A percentile compares a stretch with the other conserved stretches of the same genome.
Evolutionary conservation across 2,797 vertebrate species (phyloP).

Genomic region (Sebastes paucispinis): DNA sequence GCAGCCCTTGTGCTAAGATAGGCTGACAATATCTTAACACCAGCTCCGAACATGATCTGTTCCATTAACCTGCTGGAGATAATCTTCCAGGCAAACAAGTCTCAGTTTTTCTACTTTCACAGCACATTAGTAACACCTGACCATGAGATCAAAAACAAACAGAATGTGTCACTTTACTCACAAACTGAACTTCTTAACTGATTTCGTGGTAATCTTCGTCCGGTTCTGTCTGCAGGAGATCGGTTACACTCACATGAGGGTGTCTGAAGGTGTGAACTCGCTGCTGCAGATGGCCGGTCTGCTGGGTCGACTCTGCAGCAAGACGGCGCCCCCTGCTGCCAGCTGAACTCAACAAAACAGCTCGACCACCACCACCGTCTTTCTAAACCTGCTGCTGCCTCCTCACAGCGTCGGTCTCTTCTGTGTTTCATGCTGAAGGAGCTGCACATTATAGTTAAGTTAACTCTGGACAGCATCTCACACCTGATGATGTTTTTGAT

Average conservation of each 20-base stretch:
- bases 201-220: neutral
- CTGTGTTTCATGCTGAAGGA: neutral
- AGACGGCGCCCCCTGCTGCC: conserved; percentile 83
- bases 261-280: conserved; percentile 93
- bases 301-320: conserved; percentile 92
- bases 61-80: neutral
- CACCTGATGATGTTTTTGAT: neutral
- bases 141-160: too few relatives aligned
- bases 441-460: neutral
- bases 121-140: too few relatives aligned
- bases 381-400: neutral
- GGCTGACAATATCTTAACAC: too few relatives aligned
- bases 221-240: conserved; percentile 86
- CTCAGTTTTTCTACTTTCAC: neutral
- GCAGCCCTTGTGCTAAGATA: neutral
- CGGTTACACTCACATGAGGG: conserved; percentile 94
- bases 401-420: neutral
- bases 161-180: neutral
- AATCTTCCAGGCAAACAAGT: neutral
- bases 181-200: neutral
- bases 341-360: conserved; percentile 27
- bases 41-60: too few relatives aligned
- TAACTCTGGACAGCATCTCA: too few relatives aligned
- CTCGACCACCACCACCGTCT: too few relatives aligned
- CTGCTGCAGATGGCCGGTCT: conserved; percentile 95